Evolutionary conservation across 1,140 invertebrate genomes (phyloP), one percentile per base, ranked within the genome.

Genomic region (Cotesia glomerata): DNA sequence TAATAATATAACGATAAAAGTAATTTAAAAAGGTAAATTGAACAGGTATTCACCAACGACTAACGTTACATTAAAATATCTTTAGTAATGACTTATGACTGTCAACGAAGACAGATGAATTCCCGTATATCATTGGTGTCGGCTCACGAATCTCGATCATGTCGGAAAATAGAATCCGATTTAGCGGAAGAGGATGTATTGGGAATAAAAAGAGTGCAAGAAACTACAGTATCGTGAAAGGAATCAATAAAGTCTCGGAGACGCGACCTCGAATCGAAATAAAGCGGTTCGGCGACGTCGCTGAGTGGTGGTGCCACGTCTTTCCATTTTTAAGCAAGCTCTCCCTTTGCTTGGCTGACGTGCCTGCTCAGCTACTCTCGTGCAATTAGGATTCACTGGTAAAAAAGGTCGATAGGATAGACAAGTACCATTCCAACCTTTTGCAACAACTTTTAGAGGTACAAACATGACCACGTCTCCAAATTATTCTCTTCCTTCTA

Each of bases 271-370:
- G 66, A 78, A 70, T 77, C 62, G 75, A 81, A 82, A 81, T 81
- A 82, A 79, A 78, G 76, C 74, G 77, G 71, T 73, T 75, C 75
- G 76, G 78, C 75, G 79, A 81, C 73, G 75, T 81, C 79, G 77
- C 74, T 75, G 80, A 79, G 75, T 82, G 78, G 75, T 64, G 64
- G 69, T 81, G 71, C 75, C 77, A 67, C 54, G 59, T 72, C 36
- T 69, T 74, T 45, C 58, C 35, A 35, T 59, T 18, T 14, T 61
- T 56, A 64, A 8, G 34, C 62, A 64, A 8, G 34, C 62, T 62
- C 49, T 63, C 54, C 54, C 56, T 36, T 18, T 16, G 8, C 49
- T 59, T 49, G 36, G 9, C 62, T 64, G 36, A 64, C 49, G 45
- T 64, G 66, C 63, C 62, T 65, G 69, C 36, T 54, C 45, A 62